Conservation (phyloP, 1,140 invertebrate genomes). For the Papilio xuthus region DNA sequence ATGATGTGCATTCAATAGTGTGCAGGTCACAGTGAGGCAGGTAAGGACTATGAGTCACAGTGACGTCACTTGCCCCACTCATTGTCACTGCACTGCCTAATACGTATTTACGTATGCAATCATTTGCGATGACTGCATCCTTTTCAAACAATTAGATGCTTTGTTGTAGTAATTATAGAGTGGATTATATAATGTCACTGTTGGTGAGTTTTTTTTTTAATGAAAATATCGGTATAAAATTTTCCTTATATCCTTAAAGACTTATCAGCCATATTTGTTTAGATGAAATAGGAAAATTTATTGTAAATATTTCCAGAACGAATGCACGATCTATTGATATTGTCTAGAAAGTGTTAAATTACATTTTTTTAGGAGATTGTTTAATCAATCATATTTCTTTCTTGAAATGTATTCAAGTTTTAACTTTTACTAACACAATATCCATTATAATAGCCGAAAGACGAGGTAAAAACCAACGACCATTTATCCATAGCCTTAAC, state of each 20-base stretch:
- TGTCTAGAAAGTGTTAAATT: no score
- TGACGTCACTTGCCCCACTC: conserved; percentile 17
- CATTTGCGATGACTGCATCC: conserved; percentile 8
- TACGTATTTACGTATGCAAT: conserved; percentile 25
- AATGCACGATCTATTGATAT: not conserved
- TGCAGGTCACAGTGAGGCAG: conserved; percentile 29
- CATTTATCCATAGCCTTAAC: not conserved
- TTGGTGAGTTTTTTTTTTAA: not conserved
- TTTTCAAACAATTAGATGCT: conserved; percentile 15
- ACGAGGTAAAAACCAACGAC: no score
- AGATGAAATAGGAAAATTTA: not conserved
- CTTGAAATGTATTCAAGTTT: no score
- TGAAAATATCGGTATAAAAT: not conserved
- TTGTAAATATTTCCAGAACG: not conserved
- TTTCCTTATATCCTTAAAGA: conserved; percentile 1
- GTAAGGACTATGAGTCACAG: conserved; percentile 21
- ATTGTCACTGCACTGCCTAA: conserved; percentile 13
- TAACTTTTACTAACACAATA: no score
- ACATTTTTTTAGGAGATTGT: no score
- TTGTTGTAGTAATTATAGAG: conserved; percentile 16
- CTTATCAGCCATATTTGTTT: not conserved
- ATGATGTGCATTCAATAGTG: not conserved
- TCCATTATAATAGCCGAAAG: no score
- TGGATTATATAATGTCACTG: not conserved
- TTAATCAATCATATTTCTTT: no score